Evolutionary conservation across 2,797 vertebrate genomes (phyloP).

Genomic region (Scolopax rusticola): DNA sequence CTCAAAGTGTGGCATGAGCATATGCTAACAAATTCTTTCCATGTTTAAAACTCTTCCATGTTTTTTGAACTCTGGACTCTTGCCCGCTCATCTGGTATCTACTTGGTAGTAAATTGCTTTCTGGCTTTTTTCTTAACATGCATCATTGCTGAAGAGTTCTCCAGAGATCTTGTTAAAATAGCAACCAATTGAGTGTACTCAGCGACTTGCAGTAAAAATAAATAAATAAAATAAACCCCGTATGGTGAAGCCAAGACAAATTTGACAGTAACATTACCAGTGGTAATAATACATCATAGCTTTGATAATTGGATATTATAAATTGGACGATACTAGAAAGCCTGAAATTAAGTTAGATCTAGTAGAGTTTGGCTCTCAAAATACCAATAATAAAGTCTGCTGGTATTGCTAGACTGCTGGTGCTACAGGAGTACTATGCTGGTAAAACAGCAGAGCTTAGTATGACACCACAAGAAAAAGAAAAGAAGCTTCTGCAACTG

Average conservation of each 20-base stretch:
- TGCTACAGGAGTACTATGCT: not conserved
- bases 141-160: conserved; percentile 58
- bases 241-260: conserved; percentile 57
- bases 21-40: not conserved
- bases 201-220: conserved; percentile 47
- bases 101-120: conserved; percentile 37
- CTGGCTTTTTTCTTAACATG: conserved; percentile 44
- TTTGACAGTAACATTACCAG: conserved; percentile 45
- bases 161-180: conserved; percentile 80
- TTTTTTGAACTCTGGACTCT: not conserved
- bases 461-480: not conserved
- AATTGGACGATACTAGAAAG: conserved; percentile 54
- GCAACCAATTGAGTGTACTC: conserved; percentile 63
- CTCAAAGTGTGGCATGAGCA: not conserved
- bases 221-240: conserved; percentile 39
- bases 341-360: conserved; percentile 56
- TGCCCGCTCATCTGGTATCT: not conserved
- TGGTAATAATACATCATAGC: conserved; percentile 53
- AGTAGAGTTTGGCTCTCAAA: conserved; percentile 40
- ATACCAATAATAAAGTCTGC: conserved; percentile 28
- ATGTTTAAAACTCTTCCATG: not conserved
- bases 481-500: not conserved
- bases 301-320: conserved; percentile 72
- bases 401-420: not conserved
- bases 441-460: not conserved